These are phyloP conservation scores for Gopherus evgoodei DNA, from an alignment of 2,113 vertebrate genomes.

Conservation along the genomic window DNA sequence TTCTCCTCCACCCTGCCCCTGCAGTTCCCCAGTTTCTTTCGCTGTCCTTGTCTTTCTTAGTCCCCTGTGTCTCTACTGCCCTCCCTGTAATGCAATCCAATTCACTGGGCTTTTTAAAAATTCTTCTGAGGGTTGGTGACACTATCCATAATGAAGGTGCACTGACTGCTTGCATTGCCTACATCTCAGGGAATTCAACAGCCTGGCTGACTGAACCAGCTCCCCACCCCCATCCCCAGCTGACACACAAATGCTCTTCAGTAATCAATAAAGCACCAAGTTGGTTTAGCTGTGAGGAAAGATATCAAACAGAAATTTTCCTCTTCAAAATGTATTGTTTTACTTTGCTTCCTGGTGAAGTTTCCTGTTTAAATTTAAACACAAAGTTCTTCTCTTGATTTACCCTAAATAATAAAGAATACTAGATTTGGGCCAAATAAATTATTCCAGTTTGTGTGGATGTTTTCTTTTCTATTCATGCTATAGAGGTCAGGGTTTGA, in stretches of 20 bases:
- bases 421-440: neutral
- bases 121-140: neutral
- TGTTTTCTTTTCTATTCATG: neutral
- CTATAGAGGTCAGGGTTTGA: neutral
- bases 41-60: neutral
- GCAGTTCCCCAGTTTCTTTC: neutral
- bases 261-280: neutral
- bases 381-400: rapidly evolving
- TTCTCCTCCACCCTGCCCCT: neutral
- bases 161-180: neutral
- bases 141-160: neutral
- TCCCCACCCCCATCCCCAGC: neutral
- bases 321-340: neutral
- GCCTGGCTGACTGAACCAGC: neutral
- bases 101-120: neutral
- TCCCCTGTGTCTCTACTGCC: neutral
- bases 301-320: neutral
- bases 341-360: neutral
- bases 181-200: neutral
- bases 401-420: neutral
- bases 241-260: neutral
- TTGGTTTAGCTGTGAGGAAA: neutral
- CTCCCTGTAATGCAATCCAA: neutral
- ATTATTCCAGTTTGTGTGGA: rapidly evolving
- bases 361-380: neutral